Evolutionary conservation across 2,113 vertebrate species (phyloP), one percentile per base, ranked within the genome.

Genomic region (Piprites chloris): DNA sequence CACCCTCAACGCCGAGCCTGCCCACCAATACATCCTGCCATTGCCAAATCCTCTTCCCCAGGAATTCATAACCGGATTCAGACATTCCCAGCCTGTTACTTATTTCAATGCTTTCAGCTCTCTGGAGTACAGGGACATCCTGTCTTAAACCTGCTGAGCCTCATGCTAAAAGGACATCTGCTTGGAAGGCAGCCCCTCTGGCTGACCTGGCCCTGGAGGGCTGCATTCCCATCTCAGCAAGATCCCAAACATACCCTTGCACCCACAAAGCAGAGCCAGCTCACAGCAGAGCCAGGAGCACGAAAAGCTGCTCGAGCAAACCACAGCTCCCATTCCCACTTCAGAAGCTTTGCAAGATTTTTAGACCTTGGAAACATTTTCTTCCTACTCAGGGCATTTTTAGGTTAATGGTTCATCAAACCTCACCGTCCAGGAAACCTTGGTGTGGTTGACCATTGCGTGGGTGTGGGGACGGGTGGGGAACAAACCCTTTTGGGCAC

Each of bases 51-150:
- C 72, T 92, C 73, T 75, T 88, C 61, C 88, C 80, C 90, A 87
- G 75, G 95, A 96, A 95, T 96, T 81, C 28, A 1, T 47, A 84
- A 76, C 76, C 77, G 80, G 73, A 94, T 87, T 93, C 95, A 93
- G 86, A 95, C 95, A 86, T 94, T 94, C 95, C 90, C 73, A 90
- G 93, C 37, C 86, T 90, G 79, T 92, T 96, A 92, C 73, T 96
- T 95, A 92, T 93, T 93, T 86, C 73, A 93, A 19, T 75, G 49
- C 69, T 87, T 94, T 75, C 83, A 71, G 92, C 65, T 35, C 85
- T 86, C 22, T 9, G 8, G 72, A 95, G 92, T 30, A 93, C 77
- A 94, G 82, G 85, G 93, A 96, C 93, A 90, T 94, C 90, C 90
- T 96, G 88, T 82, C 88, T 95, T 75, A 92, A 95, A 90, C 95